phyloP scores from a whole-genome alignment of 2,797 vertebrate species.

The Anguilla pacifica region DNA sequence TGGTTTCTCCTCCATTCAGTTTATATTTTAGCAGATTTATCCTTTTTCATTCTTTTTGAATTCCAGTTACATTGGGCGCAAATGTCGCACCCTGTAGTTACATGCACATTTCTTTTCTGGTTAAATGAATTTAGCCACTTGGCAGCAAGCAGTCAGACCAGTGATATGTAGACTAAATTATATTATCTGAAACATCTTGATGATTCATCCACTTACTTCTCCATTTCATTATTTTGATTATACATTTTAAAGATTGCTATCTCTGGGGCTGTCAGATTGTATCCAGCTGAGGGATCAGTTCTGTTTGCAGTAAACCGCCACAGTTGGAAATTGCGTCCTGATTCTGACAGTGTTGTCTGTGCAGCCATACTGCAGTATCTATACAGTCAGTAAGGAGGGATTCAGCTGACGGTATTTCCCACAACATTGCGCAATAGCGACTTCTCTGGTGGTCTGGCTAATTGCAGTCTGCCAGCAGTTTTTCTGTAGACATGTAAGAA shows the following conservation, averaged over 20 bases:
- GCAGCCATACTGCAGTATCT: not conserved
- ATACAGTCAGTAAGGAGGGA: not conserved
- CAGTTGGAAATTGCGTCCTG: not conserved
- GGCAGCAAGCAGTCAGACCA: not conserved
- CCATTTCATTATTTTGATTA: conserved; percentile 2
- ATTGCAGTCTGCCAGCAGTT: not conserved
- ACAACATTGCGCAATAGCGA: not conserved
- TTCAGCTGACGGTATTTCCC: not conserved
- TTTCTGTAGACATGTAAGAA: not conserved
- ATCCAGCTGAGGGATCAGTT: not conserved
- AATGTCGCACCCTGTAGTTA: not conserved
- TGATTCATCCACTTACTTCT: not conserved
- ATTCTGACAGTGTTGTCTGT: not conserved
- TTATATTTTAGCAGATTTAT: not conserved
- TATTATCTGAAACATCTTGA: not conserved
- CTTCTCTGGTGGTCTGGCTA: not conserved
- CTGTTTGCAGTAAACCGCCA: not conserved
- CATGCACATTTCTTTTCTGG: not conserved
- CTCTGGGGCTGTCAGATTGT: not conserved
- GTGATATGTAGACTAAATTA: not conserved
- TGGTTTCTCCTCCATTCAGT: not conserved
- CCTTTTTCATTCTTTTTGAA: not conserved
- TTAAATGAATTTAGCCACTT: not conserved
- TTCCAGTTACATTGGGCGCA: not conserved
- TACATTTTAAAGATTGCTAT: not conserved